Evolutionary conservation across 2,888 invertebrate species (phyloP).

Genomic region (Amphimallon solstitiale): DNA sequence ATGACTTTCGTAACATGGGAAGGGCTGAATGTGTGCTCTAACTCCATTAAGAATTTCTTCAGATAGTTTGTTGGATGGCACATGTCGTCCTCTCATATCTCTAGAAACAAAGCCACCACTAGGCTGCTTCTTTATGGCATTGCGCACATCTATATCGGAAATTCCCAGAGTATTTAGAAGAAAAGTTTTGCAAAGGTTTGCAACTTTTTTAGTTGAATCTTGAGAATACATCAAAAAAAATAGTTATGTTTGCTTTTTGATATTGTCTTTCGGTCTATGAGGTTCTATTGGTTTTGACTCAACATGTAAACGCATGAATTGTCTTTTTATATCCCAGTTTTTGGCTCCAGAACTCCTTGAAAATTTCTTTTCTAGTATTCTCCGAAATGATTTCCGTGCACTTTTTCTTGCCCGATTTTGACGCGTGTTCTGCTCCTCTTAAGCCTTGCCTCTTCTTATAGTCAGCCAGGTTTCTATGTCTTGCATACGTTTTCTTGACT

Average conservation of each 20-base stretch:
- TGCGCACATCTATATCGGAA: not conserved
- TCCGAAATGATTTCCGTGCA: too few relatives aligned
- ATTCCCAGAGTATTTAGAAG: not conserved
- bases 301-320: not conserved
- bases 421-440: too few relatives aligned
- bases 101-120: slow-evolving; percentile 1
- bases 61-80: too few relatives aligned
- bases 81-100: too few relatives aligned
- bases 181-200: not conserved
- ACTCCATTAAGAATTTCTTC: too few relatives aligned
- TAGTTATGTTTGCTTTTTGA: slow-evolving; percentile 6
- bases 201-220: slow-evolving; percentile 5
- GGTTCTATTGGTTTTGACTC: not conserved
- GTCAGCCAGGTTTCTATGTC: slow-evolving; percentile 14
- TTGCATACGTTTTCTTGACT: slow-evolving; percentile 12
- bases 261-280: not conserved
- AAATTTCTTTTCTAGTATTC: too few relatives aligned
- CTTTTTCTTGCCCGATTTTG: too few relatives aligned
- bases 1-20: too few relatives aligned
- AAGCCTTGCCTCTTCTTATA: too few relatives aligned
- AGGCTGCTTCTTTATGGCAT: not conserved
- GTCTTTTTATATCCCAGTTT: slow-evolving; percentile 4
- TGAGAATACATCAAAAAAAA: not conserved
- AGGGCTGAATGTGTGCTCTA: too few relatives aligned
- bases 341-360: too few relatives aligned